Percentiles rank a stretch among this genome's conserved stretches.
Evolutionary conservation across 30 jellyfish, hydroid and myxozoan genomes (phyloP).

Genomic region (Pelagia noctiluca): DNA sequence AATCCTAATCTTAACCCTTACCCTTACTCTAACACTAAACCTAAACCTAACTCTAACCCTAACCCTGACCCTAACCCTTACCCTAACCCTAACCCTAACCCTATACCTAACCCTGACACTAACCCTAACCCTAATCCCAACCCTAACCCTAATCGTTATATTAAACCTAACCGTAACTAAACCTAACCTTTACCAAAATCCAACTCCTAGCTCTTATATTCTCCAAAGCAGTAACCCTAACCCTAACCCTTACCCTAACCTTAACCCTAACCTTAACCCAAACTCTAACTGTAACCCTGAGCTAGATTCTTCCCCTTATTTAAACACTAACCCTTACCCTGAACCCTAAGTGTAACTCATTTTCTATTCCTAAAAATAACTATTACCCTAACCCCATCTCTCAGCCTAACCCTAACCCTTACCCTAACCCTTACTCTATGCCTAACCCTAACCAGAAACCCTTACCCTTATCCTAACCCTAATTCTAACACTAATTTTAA

Average conservation of each 20-base stretch:
- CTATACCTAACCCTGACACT: constrained; percentile 10
- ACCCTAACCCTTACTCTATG: too few relatives aligned
- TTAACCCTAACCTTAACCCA: neutral
- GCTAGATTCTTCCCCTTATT: neutral
- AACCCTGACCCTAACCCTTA: too few relatives aligned
- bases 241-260: constrained; percentile 33
- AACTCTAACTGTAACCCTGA: neutral
- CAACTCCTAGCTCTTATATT: neutral
- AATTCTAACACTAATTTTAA: too few relatives aligned
- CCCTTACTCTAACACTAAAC: too few relatives aligned
- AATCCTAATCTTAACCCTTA: too few relatives aligned
- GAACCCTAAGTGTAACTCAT: constrained; percentile 4
- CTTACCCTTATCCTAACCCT: too few relatives aligned
- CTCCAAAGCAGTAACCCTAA: constrained; percentile 4
- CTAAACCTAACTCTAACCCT: neutral
- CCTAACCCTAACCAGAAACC: too few relatives aligned
- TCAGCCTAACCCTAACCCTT: constrained; percentile 15
- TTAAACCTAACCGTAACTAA: neutral
- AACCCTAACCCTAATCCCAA: too few relatives aligned
- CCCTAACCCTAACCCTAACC: constrained; percentile 18
- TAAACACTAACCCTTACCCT: constrained; percentile 10
- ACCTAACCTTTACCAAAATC: too few relatives aligned
- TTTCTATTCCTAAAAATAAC: neutral
- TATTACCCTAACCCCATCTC: constrained; percentile 10
- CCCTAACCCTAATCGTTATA: neutral